Evolutionary conservation across 2,113 vertebrate species (phyloP), one percentile per base, ranked within the genome.

Genomic region (Nesogale talazaci): DNA sequence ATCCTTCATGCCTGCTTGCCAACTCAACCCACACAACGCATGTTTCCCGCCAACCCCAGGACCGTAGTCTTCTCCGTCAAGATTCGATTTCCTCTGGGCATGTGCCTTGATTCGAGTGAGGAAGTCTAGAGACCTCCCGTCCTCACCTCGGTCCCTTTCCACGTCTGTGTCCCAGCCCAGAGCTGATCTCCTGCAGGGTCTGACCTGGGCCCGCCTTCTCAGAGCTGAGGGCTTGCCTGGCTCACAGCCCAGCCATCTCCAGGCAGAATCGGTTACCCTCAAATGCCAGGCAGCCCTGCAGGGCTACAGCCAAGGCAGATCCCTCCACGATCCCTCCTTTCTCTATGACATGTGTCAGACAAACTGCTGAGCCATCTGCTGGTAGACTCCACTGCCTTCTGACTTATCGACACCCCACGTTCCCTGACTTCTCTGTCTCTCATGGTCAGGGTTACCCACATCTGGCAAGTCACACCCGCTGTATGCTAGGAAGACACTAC

Each of bases 381-480:
- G 85, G 86, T 77, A 42, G 57, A 90, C 65, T 90, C 92, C 15
- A 65, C 38, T 69, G 36, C 40, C 36, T 27, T n/a, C 46, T 89
- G 75, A 88, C 77, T 91, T 74, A 82, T 84, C 46, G 57, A 46
- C 0, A 17, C n/a, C 70, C 31, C 17, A 34, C 1, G 27, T 31
- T 22, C 27, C 15, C 40, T 56, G 20, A 40, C 65, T 59, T 63
- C 25, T 29, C 34, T 74, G 34, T 27, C 22, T 78, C 67, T 92
- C 31, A 17, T 25, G 40, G 14, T 65, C 23, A 56, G 40, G 75
- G 40, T 40, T 36, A 29, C 56, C 74, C 83, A 22, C 19, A 77
- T 88, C 29, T 11, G 83, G 17, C 3, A n/a, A n/a, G n/a, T n/a
- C n/a, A 61, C 20, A 46, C 72, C 57, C 16, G n/a, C 61, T 0